phyloP scores from a whole-genome alignment of 2,888 invertebrate species.

The Hirtodrosophila duncani region DNA sequence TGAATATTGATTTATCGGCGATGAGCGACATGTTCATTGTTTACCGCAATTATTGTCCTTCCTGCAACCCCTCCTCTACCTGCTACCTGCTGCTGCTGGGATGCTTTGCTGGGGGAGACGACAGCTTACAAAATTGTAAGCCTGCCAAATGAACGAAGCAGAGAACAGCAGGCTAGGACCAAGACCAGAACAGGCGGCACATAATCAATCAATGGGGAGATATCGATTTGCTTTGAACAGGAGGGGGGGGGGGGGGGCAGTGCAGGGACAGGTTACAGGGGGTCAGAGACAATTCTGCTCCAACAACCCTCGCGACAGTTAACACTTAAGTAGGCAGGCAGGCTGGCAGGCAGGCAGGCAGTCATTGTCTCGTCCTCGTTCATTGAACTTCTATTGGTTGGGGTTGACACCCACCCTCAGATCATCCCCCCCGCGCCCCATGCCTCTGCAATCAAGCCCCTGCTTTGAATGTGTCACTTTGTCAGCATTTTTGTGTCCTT shows the following conservation, averaged over 20 bases:
- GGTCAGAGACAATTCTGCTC: conserved; percentile 1
- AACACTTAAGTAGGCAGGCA: conserved; percentile 62
- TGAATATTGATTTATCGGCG: conserved; percentile 59
- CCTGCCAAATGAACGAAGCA: too few species aligned
- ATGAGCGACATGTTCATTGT: conserved; percentile 44
- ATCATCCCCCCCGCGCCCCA: neutral
- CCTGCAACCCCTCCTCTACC: conserved; percentile 5
- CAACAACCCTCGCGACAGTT: conserved; percentile 16
- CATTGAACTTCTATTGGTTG: conserved; percentile 47
- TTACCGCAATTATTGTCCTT: conserved; percentile 59
- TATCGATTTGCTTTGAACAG: conserved; percentile 56
- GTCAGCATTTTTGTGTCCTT: conserved; percentile 14
- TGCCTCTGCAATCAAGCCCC: neutral
- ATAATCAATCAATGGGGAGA: conserved; percentile 69
- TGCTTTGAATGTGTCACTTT: conserved; percentile 15
- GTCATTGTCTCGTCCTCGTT: conserved; percentile 33
- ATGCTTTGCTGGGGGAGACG: too few species aligned
- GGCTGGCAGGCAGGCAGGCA: conserved; percentile 18
- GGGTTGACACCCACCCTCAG: too few species aligned
- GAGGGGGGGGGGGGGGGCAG: neutral
- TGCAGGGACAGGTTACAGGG: conserved; percentile 1
- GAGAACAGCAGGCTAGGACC: conserved; percentile 8
- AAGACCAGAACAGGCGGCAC: conserved; percentile 45
- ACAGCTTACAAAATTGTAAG: too few species aligned
- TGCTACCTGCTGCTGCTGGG: conserved; percentile 5